A percentile compares a stretch with the other conserved stretches of the same genome.
Evolutionary conservation across 2,888 invertebrate species (phyloP).

Genomic region (Pollenia griseotomentosa): DNA sequence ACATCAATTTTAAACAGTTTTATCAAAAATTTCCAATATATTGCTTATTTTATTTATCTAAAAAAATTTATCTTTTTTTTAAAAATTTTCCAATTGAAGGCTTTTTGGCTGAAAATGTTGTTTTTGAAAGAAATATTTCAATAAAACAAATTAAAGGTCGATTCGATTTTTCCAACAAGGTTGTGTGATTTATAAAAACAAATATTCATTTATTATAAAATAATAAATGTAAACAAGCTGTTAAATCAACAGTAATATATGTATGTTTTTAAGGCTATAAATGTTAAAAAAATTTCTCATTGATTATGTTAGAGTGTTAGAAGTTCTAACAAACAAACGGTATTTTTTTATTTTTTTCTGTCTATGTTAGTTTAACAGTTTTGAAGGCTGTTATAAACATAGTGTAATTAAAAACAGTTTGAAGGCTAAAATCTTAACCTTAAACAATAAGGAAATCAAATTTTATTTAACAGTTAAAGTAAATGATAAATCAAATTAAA

Average conservation of each 20-base stretch:
- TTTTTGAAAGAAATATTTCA: background rate
- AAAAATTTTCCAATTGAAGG: background rate
- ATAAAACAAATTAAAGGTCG: slow-evolving; percentile 42
- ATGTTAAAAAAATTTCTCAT: background rate
- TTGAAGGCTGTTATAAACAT: slow-evolving; percentile 40
- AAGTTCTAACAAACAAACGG: slow-evolving; percentile 11
- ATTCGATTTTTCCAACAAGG: slow-evolving; percentile 12
- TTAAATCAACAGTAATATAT: background rate
- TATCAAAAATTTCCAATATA: background rate
- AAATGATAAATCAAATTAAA: too few species aligned
- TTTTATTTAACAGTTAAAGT: background rate
- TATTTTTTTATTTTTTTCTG: background rate
- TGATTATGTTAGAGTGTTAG: slow-evolving; percentile 3
- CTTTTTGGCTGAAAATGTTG: background rate
- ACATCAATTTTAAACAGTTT: too few species aligned
- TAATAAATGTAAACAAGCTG: background rate
- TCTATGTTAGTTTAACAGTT: slow-evolving; percentile 39
- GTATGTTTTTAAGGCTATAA: slow-evolving; percentile 30
- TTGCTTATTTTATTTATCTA: background rate
- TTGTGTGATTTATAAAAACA: background rate
- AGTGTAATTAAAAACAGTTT: slow-evolving; percentile 24
- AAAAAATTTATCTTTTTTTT: background rate
- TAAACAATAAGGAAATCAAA: slow-evolving; percentile 53
- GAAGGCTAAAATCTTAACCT: slow-evolving; percentile 54
- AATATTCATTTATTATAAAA: background rate